Base-by-base conservation (phyloP, 2,888 invertebrate species). In the Eilema depressum region DNA sequence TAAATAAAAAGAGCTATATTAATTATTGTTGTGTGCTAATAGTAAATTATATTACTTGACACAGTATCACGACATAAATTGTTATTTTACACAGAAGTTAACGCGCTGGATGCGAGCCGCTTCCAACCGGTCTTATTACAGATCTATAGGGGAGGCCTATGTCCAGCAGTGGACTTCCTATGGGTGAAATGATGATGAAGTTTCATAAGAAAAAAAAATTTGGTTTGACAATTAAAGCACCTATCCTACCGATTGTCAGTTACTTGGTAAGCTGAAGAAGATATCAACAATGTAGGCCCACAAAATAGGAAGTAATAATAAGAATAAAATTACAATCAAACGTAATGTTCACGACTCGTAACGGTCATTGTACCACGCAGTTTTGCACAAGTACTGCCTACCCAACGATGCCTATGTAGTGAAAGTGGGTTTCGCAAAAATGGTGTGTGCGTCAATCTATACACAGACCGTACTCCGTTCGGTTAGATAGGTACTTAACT, bases 281-380 rank as follows among this genome's bases (percentile, higher is more conserved):
- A 37, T 37, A 37, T 53, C 53, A 53, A 53, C 20, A n/a, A 63
- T 20, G 3, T 26, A 10, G 28, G 12, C 26, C 47, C 28, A 28
- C 20, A 63, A 26, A 26, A n/a, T n/a, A 2, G 47, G 47, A 28
- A 12, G 47, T 12, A 53, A 28, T 20, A 53, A 47, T 64, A 41
- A 62, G 33, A 25, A 25, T 53, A 53, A n/a, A 64, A 47, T 64
- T 28, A 20, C 12, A 53, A 47, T 53, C 8, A 63, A 63, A 3
- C 28, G 17, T 63, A 10, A 11, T n/a, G 28, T n/a, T 53, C 64
- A 64, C n/a, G n/a, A 14, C 17, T 26, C 53, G 64, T 64, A 20
- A 64, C 64, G 64, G 64, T 64, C 64, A 64, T 28, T 64, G 64
- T 41, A 41, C 63, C 17, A 41, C 41, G 11, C 25, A 41, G 37